Conservation (phyloP, 2,888 invertebrate genomes). For the Agonopterix alstromeriana region DNA sequence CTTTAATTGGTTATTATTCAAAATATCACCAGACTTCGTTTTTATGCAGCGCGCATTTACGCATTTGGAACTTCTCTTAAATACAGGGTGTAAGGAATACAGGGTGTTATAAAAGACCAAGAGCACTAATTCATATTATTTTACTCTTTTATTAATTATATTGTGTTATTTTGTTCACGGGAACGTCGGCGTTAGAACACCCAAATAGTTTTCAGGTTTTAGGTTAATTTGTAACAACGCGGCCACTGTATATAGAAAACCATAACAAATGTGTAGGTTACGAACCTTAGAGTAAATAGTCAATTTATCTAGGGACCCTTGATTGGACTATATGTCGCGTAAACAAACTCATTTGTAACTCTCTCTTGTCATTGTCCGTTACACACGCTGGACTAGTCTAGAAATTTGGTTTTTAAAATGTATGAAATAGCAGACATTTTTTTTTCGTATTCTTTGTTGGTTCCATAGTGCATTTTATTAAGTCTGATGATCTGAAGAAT, state of each 20-base stretch:
- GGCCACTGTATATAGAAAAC: background rate
- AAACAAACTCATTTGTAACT: slow-evolving; percentile 5
- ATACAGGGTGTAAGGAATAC: too few species aligned
- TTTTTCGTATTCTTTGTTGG: too few species aligned
- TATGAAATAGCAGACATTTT: too few species aligned
- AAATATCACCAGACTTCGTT: too few species aligned
- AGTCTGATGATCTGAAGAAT: too few species aligned
- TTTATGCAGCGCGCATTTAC: too few species aligned
- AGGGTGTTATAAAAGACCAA: too few species aligned
- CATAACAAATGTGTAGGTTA: background rate
- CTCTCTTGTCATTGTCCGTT: too few species aligned
- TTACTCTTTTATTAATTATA: background rate
- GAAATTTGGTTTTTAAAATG: background rate
- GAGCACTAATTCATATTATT: too few species aligned
- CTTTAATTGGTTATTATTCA: too few species aligned
- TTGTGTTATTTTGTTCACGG: background rate
- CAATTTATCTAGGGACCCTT: background rate
- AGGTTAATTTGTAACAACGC: background rate
- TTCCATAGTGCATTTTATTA: too few species aligned
- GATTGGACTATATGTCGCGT: slow-evolving; percentile 5
- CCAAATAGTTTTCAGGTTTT: background rate
- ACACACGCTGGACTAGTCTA: background rate
- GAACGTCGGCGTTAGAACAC: background rate
- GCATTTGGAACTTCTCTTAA: too few species aligned
- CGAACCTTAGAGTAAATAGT: background rate